Evolutionary conservation across 2,113 vertebrate genomes (phyloP).

Genomic region (Ivindomyrus marchei): DNA sequence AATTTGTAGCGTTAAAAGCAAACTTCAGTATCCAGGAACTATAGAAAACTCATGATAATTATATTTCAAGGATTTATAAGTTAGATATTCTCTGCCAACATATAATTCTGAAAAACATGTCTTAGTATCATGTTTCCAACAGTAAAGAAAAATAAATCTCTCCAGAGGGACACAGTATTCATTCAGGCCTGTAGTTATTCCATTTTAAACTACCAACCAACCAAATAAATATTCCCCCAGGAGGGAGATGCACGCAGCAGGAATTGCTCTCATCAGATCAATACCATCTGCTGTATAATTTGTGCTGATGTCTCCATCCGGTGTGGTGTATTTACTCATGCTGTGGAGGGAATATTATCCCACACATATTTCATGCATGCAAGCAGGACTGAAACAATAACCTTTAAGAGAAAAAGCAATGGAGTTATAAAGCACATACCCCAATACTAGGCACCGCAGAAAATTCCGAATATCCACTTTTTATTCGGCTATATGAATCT

Average conservation of each 20-base stretch:
- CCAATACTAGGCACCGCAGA: not conserved
- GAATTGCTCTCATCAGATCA: not conserved
- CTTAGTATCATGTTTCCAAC: constrained; percentile 2
- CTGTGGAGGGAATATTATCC: not conserved
- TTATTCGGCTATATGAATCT: not conserved
- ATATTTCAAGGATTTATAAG: not conserved
- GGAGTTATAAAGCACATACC: not conserved
- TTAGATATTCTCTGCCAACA: not conserved
- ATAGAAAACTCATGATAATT: not conserved
- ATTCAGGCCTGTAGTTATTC: not conserved
- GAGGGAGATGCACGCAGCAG: not conserved
- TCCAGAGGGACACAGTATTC: constrained; percentile 4
- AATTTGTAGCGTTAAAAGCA: not conserved
- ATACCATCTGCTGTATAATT: constrained; percentile 26
- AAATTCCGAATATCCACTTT: not conserved
- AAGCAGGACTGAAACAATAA: not conserved
- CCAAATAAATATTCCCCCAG: constrained; percentile 9
- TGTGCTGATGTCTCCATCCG: constrained; percentile 7
- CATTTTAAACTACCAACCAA: constrained; percentile 8
- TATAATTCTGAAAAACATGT: constrained; percentile 29
- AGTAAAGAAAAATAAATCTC: constrained; percentile 12
- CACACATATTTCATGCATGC: constrained; percentile 9
- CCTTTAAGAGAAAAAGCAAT: not conserved
- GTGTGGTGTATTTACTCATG: constrained; percentile 14
- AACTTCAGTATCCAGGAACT: not conserved